Percentiles rank a stretch among this genome's conserved stretches.
Evolutionary conservation across 2,113 vertebrate species (phyloP).

Genomic region (Nestor notabilis): DNA sequence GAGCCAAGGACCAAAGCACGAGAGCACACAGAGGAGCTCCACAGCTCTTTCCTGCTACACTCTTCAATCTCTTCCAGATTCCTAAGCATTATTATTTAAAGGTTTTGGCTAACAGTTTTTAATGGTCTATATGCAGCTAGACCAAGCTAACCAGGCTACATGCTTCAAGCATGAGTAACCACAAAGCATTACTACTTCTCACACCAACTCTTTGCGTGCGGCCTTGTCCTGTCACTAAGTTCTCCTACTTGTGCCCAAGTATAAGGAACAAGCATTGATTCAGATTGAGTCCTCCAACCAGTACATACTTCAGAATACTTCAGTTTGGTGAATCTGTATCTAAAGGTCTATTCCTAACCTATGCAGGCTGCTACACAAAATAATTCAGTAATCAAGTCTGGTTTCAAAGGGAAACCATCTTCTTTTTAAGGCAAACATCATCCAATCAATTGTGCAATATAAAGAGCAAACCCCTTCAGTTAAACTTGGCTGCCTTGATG

Average conservation of each 20-base stretch:
- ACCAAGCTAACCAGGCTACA: background rate
- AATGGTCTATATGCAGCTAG: background rate
- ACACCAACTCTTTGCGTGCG: too few species aligned
- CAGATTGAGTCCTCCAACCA: background rate
- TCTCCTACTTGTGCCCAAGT: background rate
- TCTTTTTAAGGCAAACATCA: slow-evolving; percentile 30
- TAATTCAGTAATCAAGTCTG: slow-evolving; percentile 47
- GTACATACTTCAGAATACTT: background rate
- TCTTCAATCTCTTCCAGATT: background rate
- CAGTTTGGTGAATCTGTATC: background rate
- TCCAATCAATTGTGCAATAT: background rate
- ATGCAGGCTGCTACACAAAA: background rate
- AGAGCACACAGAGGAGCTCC: background rate
- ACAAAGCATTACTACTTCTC: background rate
- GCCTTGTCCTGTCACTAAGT: background rate
- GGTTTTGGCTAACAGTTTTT: background rate
- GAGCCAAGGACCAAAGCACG: background rate
- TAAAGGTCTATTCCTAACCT: slow-evolving; percentile 27
- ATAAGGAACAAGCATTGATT: background rate
- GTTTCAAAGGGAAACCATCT: background rate
- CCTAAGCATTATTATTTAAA: background rate
- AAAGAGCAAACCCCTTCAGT: background rate
- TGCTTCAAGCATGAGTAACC: background rate
- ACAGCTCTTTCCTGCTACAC: background rate
- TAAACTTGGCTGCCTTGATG: background rate